Evolutionary conservation across 2,888 invertebrate species (phyloP), one percentile per base, ranked within the genome.

Genomic region (Pollenia angustigena): DNA sequence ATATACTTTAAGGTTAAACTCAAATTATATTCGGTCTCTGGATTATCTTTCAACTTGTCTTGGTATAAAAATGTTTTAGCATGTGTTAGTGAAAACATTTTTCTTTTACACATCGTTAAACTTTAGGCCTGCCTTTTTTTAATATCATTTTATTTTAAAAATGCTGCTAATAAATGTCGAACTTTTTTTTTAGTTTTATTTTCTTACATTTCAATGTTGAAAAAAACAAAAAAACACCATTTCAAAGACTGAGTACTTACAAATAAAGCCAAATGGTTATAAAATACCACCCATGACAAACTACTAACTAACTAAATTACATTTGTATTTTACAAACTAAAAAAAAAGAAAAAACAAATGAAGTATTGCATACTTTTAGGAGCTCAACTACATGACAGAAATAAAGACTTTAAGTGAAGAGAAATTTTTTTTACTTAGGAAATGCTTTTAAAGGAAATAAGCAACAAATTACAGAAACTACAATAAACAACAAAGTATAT

Each of bases 81-180:
- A 72, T 52, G 44, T 52, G 54, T 54, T 71, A 11, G 14, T 46
- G 8, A 14, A 66, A 48, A 12, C 9, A 66, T 23, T n/a, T 60
- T 62, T 66, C 11, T 52, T 48, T 60, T 60, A 69, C 81, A 68
- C 56, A 18, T 64, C 23, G 58, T 62, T 62, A 76, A 54, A 58
- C 60, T 56, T 62, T 52, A 54, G 75, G 52, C 68, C 60, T 52
- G 68, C 62, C 60, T 32, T 32, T 32, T 75, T 50, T 60, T 75
- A 44, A 52, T 54, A 60, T 69, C 60, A 62, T 42, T 82, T 56
- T 54, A 23, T 40, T 58, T n/a, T 56, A 32, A n/a, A 56, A 56
- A 18, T 66, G 40, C 23, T 52, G 60, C 69, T 62, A 76, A 76
- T 75, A 82, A 76, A 82, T 82, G 60, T 76, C 69, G 42, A 54